phyloP scores from a whole-genome alignment of 2,113 vertebrate species.

The Scalopus aquaticus region DNA sequence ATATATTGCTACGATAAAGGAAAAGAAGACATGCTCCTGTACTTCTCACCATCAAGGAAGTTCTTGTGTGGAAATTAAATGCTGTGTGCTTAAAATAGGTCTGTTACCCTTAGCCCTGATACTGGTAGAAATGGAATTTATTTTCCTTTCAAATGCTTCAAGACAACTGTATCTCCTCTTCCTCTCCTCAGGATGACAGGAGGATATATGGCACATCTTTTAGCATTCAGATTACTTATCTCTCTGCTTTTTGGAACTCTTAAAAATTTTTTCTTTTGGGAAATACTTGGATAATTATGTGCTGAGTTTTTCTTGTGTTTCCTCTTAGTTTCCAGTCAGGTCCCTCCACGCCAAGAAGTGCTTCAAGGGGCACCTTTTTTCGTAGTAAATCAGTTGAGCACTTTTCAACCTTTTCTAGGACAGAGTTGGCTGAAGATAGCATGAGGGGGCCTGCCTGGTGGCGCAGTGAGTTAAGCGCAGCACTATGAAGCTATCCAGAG shows the following conservation, averaged over 20 bases:
- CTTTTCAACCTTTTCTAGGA: not conserved
- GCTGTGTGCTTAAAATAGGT: not conserved
- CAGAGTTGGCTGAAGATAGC: not conserved
- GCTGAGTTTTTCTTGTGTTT: not conserved
- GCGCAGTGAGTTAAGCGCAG: too few species aligned
- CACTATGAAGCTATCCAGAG: too few species aligned
- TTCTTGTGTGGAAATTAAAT: not conserved
- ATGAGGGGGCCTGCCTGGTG: too few species aligned
- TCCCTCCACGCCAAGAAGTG: not conserved
- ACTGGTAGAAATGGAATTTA: not conserved
- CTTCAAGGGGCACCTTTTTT: not conserved
- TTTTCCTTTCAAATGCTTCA: not conserved
- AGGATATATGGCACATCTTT: not conserved
- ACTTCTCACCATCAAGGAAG: not conserved
- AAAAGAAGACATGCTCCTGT: not conserved
- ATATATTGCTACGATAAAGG: not conserved
- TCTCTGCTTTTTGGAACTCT: not conserved
- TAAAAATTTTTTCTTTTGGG: not conserved
- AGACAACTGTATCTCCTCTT: not conserved
- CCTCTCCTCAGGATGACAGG: not conserved
- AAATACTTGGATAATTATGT: not conserved
- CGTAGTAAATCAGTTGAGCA: not conserved
- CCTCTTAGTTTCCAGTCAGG: not conserved
- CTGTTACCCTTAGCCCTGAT: not conserved
- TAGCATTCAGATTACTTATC: not conserved